These are phyloP conservation scores for Apodemia duryi DNA, from an alignment of 2,888 invertebrate species.

Conservation along the genomic window DNA sequence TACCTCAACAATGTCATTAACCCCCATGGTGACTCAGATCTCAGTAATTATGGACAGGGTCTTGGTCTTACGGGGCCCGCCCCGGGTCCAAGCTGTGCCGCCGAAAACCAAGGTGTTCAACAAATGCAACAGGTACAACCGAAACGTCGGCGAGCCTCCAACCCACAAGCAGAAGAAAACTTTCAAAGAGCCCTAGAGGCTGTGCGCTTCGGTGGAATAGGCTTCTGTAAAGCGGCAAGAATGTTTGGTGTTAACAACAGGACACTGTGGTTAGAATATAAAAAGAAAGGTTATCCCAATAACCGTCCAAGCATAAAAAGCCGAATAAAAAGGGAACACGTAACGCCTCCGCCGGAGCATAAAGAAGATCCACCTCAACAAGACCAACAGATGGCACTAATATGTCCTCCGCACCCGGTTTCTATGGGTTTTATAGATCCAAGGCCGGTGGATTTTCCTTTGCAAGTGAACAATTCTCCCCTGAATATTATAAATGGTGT, in stretches of 20 bases:
- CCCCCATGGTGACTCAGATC: conserved; percentile 55
- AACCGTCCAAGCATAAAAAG: conserved; percentile 88
- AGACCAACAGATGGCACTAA: conserved; percentile 72
- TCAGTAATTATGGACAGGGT: conserved; percentile 61
- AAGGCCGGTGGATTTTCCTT: conserved; percentile 84
- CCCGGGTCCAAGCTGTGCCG: conserved; percentile 55
- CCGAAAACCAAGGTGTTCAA: conserved; percentile 48
- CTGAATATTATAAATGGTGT: conserved; percentile 85
- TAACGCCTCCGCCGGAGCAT: conserved; percentile 80
- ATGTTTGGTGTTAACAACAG: conserved; percentile 92
- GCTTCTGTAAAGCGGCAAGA: conserved; percentile 91
- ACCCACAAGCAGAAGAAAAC: conserved; percentile 91
- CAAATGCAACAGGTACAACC: conserved; percentile 50
- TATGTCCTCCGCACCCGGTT: conserved; percentile 83
- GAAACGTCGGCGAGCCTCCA: conserved; percentile 85
- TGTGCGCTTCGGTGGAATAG: conserved; percentile 89
- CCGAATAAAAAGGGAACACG: conserved; percentile 84
- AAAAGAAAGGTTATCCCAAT: conserved; percentile 90
- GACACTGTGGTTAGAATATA: conserved; percentile 91
- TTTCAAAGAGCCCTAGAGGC: conserved; percentile 90
- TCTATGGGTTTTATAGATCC: conserved; percentile 85
- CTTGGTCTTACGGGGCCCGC: conserved; percentile 60
- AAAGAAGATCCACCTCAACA: conserved; percentile 57
- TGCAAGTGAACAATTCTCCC: conserved; percentile 81
- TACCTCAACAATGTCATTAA: conserved; percentile 76